Evolutionary conservation across 1,140 invertebrate species (phyloP).

Genomic region (Globodera rostochiensis): DNA sequence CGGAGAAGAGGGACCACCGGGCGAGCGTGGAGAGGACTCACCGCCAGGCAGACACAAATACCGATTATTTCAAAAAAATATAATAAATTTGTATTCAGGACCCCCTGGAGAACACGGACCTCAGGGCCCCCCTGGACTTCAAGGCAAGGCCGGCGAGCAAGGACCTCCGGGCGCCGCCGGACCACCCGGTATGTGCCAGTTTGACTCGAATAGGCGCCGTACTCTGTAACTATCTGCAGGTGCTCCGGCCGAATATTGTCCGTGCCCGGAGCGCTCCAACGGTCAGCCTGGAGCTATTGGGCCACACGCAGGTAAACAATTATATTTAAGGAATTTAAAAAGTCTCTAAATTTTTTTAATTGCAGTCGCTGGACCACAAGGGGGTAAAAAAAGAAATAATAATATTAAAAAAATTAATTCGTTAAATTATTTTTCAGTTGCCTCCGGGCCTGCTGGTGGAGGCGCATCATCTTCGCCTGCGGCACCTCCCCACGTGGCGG

Average conservation of each 20-base stretch:
- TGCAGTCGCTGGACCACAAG: no score
- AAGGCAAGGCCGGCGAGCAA: constrained; percentile 21
- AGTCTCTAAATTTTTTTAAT: no score
- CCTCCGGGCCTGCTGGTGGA: background rate
- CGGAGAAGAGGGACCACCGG: constrained; percentile 23
- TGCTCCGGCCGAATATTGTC: constrained; percentile 44
- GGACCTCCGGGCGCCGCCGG: constrained; percentile 12
- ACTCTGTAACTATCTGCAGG: constrained; percentile 5
- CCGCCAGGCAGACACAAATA: constrained; percentile 15
- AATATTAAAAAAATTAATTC: no score
- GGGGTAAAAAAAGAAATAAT: no score
- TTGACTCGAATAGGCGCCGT: background rate
- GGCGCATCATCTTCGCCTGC: background rate
- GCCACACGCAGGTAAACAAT: background rate
- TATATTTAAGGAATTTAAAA: background rate
- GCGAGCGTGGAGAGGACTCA: constrained; percentile 42
- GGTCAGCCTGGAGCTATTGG: constrained; percentile 1
- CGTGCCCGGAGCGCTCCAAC: constrained; percentile 35
- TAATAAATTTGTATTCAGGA: background rate
- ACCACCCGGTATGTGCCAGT: constrained; percentile 10
- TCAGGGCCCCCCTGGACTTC: constrained; percentile 26
- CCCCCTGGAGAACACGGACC: constrained; percentile 34
- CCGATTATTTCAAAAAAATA: background rate
- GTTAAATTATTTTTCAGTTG: constrained; percentile 1
- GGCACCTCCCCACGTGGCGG: background rate